These are phyloP conservation scores for Rhyacophila evoluta DNA, from an alignment of 2,888 invertebrate genomes.

Conservation along the genomic window DNA sequence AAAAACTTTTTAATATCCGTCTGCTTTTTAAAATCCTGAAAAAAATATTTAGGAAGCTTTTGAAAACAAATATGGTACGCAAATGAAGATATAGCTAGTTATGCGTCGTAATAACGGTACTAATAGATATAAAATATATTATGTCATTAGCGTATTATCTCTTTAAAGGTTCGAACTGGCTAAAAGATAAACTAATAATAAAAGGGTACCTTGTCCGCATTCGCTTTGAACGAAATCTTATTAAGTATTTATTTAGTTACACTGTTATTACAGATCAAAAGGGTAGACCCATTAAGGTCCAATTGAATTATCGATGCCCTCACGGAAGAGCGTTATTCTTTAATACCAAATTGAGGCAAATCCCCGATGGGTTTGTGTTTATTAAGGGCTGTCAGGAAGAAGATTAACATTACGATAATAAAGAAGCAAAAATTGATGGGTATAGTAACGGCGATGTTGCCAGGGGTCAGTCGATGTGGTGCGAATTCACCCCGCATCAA, in stretches of 20 bases:
- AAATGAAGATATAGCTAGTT: too few species aligned
- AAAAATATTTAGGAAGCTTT: too few species aligned
- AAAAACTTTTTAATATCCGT: too few species aligned
- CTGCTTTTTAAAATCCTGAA: too few species aligned
- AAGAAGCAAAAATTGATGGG: neutral
- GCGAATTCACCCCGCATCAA: neutral
- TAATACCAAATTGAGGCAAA: conserved; percentile 30
- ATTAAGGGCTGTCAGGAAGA: conserved; percentile 22
- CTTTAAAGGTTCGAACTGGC: conserved; percentile 2
- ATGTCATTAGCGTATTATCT: neutral
- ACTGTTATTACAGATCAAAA: conserved; percentile 52
- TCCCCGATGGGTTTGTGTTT: conserved; percentile 9
- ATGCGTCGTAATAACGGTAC: neutral
- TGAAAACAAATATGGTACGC: too few species aligned
- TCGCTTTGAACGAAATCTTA: conserved; percentile 48
- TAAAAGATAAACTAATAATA: conserved; percentile 35
- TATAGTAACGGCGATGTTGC: neutral
- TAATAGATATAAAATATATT: neutral
- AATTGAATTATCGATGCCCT: conserved; percentile 50
- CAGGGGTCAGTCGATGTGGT: neutral
- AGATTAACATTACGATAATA: conserved; percentile 8
- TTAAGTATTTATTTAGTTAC: conserved; percentile 53
- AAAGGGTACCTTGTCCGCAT: conserved; percentile 29
- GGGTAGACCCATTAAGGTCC: conserved; percentile 51
- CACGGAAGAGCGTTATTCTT: conserved; percentile 45